Percentiles rank a stretch among this genome's conserved stretches.
phyloP scores from a whole-genome alignment of 2,888 invertebrate species.

The Pocota personata region DNA sequence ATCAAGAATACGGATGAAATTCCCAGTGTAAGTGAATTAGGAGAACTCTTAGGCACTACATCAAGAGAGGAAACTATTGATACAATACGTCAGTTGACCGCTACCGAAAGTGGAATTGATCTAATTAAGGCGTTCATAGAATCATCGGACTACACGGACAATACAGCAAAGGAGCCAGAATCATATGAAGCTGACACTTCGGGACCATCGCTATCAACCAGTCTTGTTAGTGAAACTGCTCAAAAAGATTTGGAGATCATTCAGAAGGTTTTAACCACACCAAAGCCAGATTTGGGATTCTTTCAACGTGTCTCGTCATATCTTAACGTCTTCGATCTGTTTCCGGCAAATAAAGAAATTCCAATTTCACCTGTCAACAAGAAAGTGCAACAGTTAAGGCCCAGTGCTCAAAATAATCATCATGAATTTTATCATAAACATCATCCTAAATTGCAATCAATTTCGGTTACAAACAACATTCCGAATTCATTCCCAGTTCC shows the following conservation, averaged over 20 bases:
- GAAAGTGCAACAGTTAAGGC: slow-evolving; percentile 18
- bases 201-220: slow-evolving; percentile 3
- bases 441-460: slow-evolving; percentile 31
- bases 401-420: neutral
- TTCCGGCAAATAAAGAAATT: slow-evolving; percentile 61
- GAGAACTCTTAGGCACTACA: slow-evolving; percentile 78
- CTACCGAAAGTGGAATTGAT: slow-evolving; percentile 78
- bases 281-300: slow-evolving; percentile 64
- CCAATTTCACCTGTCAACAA: neutral
- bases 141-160: slow-evolving; percentile 76
- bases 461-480: slow-evolving; percentile 11
- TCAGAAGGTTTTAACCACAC: slow-evolving; percentile 25
- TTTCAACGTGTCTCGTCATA: slow-evolving; percentile 76
- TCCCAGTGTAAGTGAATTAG: slow-evolving; percentile 78
- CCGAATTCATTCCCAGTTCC: slow-evolving; percentile 44
- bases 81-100: slow-evolving; percentile 77
- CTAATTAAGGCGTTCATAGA: slow-evolving; percentile 79
- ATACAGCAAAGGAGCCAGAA: neutral
- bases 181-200: slow-evolving; percentile 16
- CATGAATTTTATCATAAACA: slow-evolving; percentile 46
- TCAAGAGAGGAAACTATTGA: slow-evolving; percentile 77
- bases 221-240: slow-evolving; percentile 34
- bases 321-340: slow-evolving; percentile 76
- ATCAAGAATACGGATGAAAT: slow-evolving; percentile 77
- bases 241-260: slow-evolving; percentile 49